Evolutionary conservation across 1,140 invertebrate genomes (phyloP), one percentile per base, ranked within the genome.

Genomic region (Eurytemora carolleeae): DNA sequence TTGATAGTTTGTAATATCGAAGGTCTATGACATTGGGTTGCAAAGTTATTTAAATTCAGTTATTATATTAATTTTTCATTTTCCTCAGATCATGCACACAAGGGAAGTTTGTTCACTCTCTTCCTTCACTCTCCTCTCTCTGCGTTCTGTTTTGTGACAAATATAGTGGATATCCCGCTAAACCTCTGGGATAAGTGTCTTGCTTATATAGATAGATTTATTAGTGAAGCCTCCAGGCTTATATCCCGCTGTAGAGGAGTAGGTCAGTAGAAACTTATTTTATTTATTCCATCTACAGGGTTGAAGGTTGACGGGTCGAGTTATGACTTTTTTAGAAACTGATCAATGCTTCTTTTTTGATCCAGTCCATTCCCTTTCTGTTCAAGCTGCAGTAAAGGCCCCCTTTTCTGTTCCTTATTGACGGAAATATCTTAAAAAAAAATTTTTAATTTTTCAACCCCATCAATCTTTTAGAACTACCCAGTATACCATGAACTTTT

Each of bases 101-200:
- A 90, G 70, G 93, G 93, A 55, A 92, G 84, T 68, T 75, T 97
- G 62, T 94, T 96, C 74, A 95, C 91, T 23, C 75, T 96, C 67
- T 97, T 95, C 76, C 80, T 97, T 60, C 89, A 95, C 74, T 87
- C 85, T 69, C 91, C 92, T 31, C 75, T 96, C 66, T 87, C 87
- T 67, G 93, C 88, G 57, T 83, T 96, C 70, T 94, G 89, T 75
- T 85, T 87, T 72, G 83, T 90, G 68, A 91, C 87, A 70, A 90
- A 90, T 71, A 81, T 95, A 55, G 80, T 81, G 61, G 86, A 82
- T 67, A 81, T 94, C 61, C 82, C 86, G 23, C 80, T 91, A 67
- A 80, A 84, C 64, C 79, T 86, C 65, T 95, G 90, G 90, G 87
- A 94, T 70, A 82, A 85, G 67, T 90, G 87, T 72, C 87, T 87